Evolutionary conservation across 2,888 invertebrate genomes (phyloP), one percentile per base, ranked within the genome.

Genomic region (Coenonympha arcania): DNA sequence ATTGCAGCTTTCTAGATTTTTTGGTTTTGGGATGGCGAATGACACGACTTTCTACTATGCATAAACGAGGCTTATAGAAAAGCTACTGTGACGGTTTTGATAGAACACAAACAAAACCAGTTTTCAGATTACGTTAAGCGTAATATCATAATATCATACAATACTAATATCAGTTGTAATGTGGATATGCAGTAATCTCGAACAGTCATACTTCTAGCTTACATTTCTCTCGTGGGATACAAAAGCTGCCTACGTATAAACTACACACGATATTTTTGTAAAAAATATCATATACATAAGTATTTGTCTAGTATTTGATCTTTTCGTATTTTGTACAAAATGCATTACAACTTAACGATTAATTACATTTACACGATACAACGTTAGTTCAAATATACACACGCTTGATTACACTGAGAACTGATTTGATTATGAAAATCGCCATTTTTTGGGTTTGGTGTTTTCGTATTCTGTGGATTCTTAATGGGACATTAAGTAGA

Each of bases 211-310:
- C 65, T 68, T 63, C 71, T 76, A 76, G 70, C 66, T 56, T 55
- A 71, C 60, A 66, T 67, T 66, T 65, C 55, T 72, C 64, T 52
- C 71, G 41, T 76, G 73, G 73, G 70, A 76, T 81, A 81, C 66
- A 81, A 80, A 81, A 82, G 78, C 80, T 76, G 77, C 69, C 67
- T 58, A 59, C 36, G 37, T 39, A 24, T 13, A 72, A 61, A 58
- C 64, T 73, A 73, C 63, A 62, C 4, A 9, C 18, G 69, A 73
- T 74, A 70, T 71, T 70, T 71, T 61, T 71, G 72, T 79, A 77
- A 73, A 81, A 80, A 84, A 81, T 77, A 81, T 73, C 76, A 71
- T 73, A 69, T n/a, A n/a, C n/a, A 59, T 22, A n/a, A n/a, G n/a
- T n/a, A n/a, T 41, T 9, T 33, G 16, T 16, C 8, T 26, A 13